Evolutionary conservation across 2,113 vertebrate species (phyloP), one percentile per base, ranked within the genome.

Genomic region (Daboia siamensis): DNA sequence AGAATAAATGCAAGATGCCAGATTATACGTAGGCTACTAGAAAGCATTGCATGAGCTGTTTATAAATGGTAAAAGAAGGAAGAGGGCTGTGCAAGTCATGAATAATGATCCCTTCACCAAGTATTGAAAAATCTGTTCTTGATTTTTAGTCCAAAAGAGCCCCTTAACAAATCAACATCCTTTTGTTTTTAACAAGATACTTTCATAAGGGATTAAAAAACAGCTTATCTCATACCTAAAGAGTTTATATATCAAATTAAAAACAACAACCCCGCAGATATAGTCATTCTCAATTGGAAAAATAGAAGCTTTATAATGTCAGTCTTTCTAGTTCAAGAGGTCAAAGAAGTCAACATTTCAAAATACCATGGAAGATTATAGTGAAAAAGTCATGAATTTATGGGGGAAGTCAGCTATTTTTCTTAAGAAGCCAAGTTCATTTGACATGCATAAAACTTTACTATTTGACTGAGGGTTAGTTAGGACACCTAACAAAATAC

Each of bases 141-240:
- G 54, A 17, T 90, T 13, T 84, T 23, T 54, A 44, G 20, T 39
- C 21, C 44, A 84, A 55, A 52, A 33, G 51, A 26, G 24, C 64
- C 11, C 21, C 23, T 55, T 55, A 44, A 44, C 15, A 23, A 57
- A 1, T 87, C 6, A 52, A 20, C 3, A 0, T 89, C 4, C 17
- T 94, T 96, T 91, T 94, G 90, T 92, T 90, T 91, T 51, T 93
- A 93, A 59, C 92, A 90, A 92, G 39, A 92, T 94, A 93, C 92
- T 94, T 95, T 91, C 93, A 51, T 89, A 10, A 95, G 95, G 94
- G 96, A 95, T 95, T 94, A 96, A 89, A 57, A 91, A 86, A 57
- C 93, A 95, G 93, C n/a, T 90, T 90, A 90, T 95, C 12, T 20
- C 46, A 54, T 39, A 91, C 87, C 91, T 93, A 93, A 92, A 89